Base-by-base conservation (phyloP, 2,113 vertebrate genomes). In the Irena cyanogastra region DNA sequence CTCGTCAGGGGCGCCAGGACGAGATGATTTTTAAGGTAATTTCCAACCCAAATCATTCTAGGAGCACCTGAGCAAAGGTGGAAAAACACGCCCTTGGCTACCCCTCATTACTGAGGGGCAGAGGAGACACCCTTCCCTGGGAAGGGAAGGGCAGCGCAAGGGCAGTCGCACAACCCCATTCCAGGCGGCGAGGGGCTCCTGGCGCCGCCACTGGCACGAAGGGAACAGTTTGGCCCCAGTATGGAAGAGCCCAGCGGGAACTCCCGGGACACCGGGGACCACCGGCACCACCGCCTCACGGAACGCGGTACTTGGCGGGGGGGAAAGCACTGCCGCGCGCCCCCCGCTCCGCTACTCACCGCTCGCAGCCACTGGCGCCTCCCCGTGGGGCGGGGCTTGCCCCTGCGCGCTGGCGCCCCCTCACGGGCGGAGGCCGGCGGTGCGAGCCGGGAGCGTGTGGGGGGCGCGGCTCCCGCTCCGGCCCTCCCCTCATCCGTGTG, bases 351-450 rank as follows among this genome's bases (percentile, higher is more conserved):
- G 3, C 22, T 15, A 74, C 84, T 89, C 75, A 95, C 90, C 63
- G 37, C 27, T 1, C 21, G 2, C 72, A 8, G 33, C 41, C 2
- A 0, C 1, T 33, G 3, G 7, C 3, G 0, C 66, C 76, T 4
- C 31, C 42, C 27, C 9, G 9, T 9, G 16, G 28, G 16, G 20
- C 10, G 37, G 12, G 7, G 22, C 13, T 12, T 12, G 21, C 26
- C 19, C 24, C 7, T 22, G 35, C 6, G 37, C 60, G 7, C 21
- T 22, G 11, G 65, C 64, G 39, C 83, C 49, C n/a, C 41, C 65
- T 49, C 1, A 9, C 17, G 53, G n/a, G 28, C 24, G 61, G 60
- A 83, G 78, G 90, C 33, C 54, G 44, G 35, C 28, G 17, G 53
- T 42, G 4, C 31, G 18, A 27, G 31, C 10, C 16, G 31, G 8